These are phyloP conservation scores for Drosophila flavopinicola DNA, from an alignment of 2,888 invertebrate genomes.

Conservation along the genomic window DNA sequence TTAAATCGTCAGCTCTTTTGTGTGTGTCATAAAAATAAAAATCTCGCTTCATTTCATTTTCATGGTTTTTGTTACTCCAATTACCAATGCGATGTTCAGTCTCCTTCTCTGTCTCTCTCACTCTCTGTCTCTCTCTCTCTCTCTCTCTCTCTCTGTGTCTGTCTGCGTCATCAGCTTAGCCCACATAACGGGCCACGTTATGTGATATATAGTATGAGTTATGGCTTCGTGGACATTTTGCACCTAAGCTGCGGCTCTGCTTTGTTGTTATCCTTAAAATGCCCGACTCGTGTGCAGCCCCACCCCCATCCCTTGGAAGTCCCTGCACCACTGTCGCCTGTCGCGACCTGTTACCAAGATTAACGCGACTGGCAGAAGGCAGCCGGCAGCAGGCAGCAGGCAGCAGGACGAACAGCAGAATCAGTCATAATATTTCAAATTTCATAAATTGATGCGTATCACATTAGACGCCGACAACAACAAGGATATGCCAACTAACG, in stretches of 20 bases:
- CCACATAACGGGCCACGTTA: slow-evolving; percentile 61
- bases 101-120: slow-evolving; percentile 1
- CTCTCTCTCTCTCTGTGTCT: background rate
- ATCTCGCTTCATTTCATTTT: slow-evolving; percentile 59
- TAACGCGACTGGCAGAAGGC: slow-evolving; percentile 44
- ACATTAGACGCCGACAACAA: slow-evolving; percentile 57
- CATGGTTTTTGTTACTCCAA: slow-evolving; percentile 67
- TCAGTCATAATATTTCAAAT: slow-evolving; percentile 81
- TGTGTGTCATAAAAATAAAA: slow-evolving; percentile 61
- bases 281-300: slow-evolving; percentile 33
- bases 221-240: slow-evolving; percentile 46
- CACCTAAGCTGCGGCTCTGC: slow-evolving; percentile 62
- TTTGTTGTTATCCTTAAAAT: slow-evolving; percentile 50
- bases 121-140: background rate
- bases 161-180: slow-evolving; percentile 52
- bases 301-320: background rate
- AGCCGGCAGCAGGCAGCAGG: background rate
- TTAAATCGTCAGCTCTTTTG: slow-evolving; percentile 46
- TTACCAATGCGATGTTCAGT: slow-evolving; percentile 41
- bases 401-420: slow-evolving; percentile 51
- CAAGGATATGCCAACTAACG: slow-evolving; percentile 49
- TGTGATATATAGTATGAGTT: slow-evolving; percentile 53
- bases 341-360: slow-evolving; percentile 72
- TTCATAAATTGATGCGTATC: slow-evolving; percentile 81
- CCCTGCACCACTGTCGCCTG: slow-evolving; percentile 4